Evolutionary conservation across 2,113 vertebrate genomes (phyloP), one percentile per base, ranked within the genome.

Genomic region (Calyptommatus sinebrachiatus): DNA sequence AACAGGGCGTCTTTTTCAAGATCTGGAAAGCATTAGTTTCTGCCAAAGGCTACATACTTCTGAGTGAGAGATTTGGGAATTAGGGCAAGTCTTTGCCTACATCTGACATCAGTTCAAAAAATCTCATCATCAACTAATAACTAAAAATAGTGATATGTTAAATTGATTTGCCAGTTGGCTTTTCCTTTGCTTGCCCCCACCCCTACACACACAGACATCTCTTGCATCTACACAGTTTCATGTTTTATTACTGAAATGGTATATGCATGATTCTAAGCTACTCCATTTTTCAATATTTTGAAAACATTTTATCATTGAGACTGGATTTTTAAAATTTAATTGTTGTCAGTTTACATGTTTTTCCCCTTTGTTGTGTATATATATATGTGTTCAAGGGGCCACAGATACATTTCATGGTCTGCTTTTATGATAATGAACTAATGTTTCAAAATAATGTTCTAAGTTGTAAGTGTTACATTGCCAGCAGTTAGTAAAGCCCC

Each of bases 181-280:
- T 14, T 50, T 50, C 48, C 8, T 50, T 50, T 14, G 9, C 12
- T 50, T 14, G 9, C 8, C 12, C 48, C 48, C 10, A 7, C 46
- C 48, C 8, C 84, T 90, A 80, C 18, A 83, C 85, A 83, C 82
- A 73, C 86, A 86, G 91, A 78, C 86, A 91, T 85, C 79, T 87
- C 88, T 75, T 85, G 45, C 68, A 72, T 90, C 81, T 88, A 84
- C 83, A 83, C 86, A 93, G 88, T 87, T 86, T 89, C 90, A 89
- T 41, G 41, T 35, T 7, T 57, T 57, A 57, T 57, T 50, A 50
- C 48, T 50, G 48, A 57, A 18, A 18, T 18, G 4, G 53, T 57
- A 57, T 57, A 57, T 57, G 53, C 53, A 16, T 57, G 53, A 18
- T 57, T 57, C 14, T 57, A 57, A 57, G 16, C 53, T 4, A 57